A percentile compares a stretch with the other conserved stretches of the same genome.
Conservation (phyloP, 2,797 vertebrate genomes). For the Platyrinchus mystaceus region DNA sequence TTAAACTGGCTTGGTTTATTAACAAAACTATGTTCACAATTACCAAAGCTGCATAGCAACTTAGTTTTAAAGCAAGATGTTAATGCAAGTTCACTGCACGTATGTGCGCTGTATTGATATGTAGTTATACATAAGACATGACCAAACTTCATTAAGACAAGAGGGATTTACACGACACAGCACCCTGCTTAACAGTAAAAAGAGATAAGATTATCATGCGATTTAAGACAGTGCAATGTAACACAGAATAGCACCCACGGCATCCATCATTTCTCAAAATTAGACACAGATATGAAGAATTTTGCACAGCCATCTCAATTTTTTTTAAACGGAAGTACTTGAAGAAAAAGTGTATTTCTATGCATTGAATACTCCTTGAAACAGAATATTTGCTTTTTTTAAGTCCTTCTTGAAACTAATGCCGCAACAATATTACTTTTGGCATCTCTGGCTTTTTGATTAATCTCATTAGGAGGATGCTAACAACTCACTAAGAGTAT, state of each 20-base stretch:
- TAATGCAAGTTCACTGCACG: neutral
- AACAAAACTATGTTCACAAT: neutral
- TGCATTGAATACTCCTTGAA: neutral
- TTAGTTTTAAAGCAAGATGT: neutral
- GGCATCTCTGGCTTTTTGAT: neutral
- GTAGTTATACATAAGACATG: neutral
- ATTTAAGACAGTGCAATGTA: neutral
- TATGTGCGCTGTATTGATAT: neutral
- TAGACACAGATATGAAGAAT: neutral
- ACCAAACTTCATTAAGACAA: neutral
- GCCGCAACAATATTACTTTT: neutral
- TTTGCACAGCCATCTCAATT: neutral
- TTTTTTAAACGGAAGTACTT: neutral
- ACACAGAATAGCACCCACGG: neutral
- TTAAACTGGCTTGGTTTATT: neutral
- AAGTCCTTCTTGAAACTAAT: neutral
- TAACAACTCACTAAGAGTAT: neutral
- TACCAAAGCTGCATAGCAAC: neutral
- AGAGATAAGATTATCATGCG: neutral
- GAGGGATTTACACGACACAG: neutral
- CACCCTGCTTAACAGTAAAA: slow-evolving; percentile 12
- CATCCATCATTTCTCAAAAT: neutral
- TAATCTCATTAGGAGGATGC: neutral
- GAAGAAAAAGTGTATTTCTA: neutral
- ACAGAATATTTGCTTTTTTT: neutral